These are phyloP conservation scores for Tribolium castaneum DNA, from an alignment of 1,140 invertebrate species.

Conservation along the genomic window DNA sequence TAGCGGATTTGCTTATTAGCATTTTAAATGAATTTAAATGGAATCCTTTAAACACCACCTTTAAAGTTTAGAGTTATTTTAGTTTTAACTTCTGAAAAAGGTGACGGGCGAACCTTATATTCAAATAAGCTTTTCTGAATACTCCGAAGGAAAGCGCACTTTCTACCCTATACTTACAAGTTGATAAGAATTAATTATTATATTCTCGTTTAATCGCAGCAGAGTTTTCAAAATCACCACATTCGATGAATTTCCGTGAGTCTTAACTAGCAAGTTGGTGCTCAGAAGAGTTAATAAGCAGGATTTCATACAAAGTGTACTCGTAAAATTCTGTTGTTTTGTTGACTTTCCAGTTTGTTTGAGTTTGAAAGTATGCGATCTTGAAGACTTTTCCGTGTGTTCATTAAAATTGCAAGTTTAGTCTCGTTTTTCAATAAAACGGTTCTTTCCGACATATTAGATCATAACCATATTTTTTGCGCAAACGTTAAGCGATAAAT, in stretches of 20 bases:
- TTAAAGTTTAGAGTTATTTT: conserved; percentile 52
- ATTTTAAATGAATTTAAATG: conserved; percentile 62
- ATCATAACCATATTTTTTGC: conserved; percentile 43
- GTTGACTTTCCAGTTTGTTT: conserved; percentile 2
- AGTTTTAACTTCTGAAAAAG: conserved; percentile 52
- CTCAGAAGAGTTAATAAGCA: not conserved
- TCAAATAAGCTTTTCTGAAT: conserved; percentile 52
- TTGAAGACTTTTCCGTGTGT: not conserved
- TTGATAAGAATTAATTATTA: conserved; percentile 10
- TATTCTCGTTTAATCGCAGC: not conserved
- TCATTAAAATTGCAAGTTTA: conserved; percentile 14
- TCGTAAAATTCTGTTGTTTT: not conserved
- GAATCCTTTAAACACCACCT: conserved; percentile 55
- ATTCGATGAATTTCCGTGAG: not conserved
- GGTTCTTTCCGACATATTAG: not conserved
- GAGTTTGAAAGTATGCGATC: not conserved
- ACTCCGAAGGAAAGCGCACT: not conserved
- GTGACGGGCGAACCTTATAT: conserved; percentile 53
- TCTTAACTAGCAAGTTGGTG: not conserved
- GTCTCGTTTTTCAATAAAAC: conserved; percentile 36
- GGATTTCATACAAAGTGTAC: not conserved
- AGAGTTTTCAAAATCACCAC: not conserved
- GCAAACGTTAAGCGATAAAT: conserved; percentile 25
- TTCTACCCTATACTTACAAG: not conserved
- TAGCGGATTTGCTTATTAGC: conserved; percentile 58